Base-by-base conservation (phyloP, 1,140 invertebrate genomes). In the Coelopa frigida region DNA sequence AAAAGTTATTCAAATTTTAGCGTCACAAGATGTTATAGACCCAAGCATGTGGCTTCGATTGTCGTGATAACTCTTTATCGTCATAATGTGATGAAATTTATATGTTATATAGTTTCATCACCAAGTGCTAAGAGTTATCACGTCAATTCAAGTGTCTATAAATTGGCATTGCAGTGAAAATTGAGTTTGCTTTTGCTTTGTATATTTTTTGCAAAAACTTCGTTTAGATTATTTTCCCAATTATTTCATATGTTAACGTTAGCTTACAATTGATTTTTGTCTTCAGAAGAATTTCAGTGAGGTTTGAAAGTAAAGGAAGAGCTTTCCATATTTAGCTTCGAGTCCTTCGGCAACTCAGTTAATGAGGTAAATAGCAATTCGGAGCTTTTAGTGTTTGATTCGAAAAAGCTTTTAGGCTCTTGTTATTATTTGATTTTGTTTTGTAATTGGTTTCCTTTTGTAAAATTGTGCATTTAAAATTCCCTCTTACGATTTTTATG, bases 261-360 rank as follows among this genome's bases (percentile, higher is more conserved):
- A 23, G 17, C 29, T 21, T 41, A n/a, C 29, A 41, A 22, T 26
- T 26, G 12, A 21, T 0, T 24, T 41, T 22, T 45, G 44, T 46
- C 39, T 14, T 21, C 10, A 46, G 61, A 65, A 65, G 61, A 65
- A 65, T 65, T 65, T 65, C 61, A 61, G 61, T 65, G 61, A 65
- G 61, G 61, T 46, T 45, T 50, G 27, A 23, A n/a, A n/a, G n/a
- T n/a, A n/a, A n/a, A n/a, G n/a, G n/a, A n/a, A n/a, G n/a, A n/a
- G n/a, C n/a, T n/a, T n/a, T n/a, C n/a, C n/a, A n/a, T n/a, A 2
- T 39, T 48, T 37, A 26, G 12, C 21, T 41, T 21, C 33, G 35
- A n/a, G 27, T 39, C 31, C 39, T 23, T 14, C 24, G 32, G 1
- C 14, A 32, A 20, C 21, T 41, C 27, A 41, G 14, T 20, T 31